phyloP scores from a whole-genome alignment of 2,113 vertebrate species.

The Tricholaema leucomelas region DNA sequence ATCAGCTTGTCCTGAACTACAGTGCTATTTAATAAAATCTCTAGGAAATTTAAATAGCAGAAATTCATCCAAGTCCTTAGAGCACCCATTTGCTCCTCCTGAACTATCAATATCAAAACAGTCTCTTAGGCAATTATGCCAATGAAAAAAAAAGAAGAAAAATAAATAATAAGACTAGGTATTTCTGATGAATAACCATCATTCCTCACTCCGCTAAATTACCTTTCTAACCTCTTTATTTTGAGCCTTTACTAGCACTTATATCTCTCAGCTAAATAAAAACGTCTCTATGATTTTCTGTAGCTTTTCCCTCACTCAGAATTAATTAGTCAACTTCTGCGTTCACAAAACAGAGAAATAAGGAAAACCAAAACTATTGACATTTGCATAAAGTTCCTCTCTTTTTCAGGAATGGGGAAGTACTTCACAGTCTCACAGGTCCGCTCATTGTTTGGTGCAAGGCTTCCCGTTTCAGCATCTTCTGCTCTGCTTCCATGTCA shows the following conservation, averaged over 20 bases:
- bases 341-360: neutral
- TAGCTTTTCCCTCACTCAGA: neutral
- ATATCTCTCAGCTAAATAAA: slow-evolving; percentile 25
- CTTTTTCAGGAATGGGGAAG: neutral
- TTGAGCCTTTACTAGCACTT: slow-evolving; percentile 14
- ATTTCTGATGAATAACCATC: slow-evolving; percentile 21
- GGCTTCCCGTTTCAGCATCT: neutral
- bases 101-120: slow-evolving; percentile 47
- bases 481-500: neutral
- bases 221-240: slow-evolving; percentile 24
- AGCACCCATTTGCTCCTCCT: slow-evolving; percentile 41
- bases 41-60: slow-evolving; percentile 60
- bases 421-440: neutral
- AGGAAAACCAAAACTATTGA: neutral
- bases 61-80: slow-evolving; percentile 50
- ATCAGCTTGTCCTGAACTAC: slow-evolving; percentile 41
- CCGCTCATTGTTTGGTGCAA: neutral
- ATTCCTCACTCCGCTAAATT: neutral
- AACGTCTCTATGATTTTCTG: neutral
- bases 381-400: neutral
- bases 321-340: neutral
- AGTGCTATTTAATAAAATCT: slow-evolving; percentile 52
- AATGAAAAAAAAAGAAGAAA: slow-evolving; percentile 48
- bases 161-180: slow-evolving; percentile 30
- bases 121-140: slow-evolving; percentile 34